Percentiles rank a stretch among this genome's conserved stretches.
These are phyloP conservation scores for Apoderus coryli DNA, from an alignment of 2,888 invertebrate species.

Conservation along the genomic window DNA sequence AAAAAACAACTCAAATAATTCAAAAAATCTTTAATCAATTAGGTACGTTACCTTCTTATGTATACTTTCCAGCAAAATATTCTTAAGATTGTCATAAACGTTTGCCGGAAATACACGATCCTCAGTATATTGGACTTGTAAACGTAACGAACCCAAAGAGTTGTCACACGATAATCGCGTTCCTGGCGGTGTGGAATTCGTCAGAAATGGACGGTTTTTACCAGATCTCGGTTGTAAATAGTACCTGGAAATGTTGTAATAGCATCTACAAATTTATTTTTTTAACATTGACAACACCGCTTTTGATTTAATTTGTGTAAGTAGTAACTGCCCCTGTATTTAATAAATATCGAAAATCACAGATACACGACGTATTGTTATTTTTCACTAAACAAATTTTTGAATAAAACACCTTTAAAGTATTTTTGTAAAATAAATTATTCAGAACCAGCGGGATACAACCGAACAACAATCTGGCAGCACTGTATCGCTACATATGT, in stretches of 20 bases:
- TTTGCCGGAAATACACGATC: slow-evolving; percentile 78
- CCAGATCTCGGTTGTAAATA: slow-evolving; percentile 56
- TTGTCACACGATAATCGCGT: slow-evolving; percentile 51
- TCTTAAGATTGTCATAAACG: slow-evolving; percentile 64
- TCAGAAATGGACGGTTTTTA: slow-evolving; percentile 41
- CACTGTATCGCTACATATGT: too few species aligned
- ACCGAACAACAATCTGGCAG: too few species aligned
- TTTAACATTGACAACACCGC: neutral
- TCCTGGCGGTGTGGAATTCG: slow-evolving; percentile 61
- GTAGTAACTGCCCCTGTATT: too few species aligned
- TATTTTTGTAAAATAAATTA: too few species aligned
- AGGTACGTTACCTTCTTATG: slow-evolving; percentile 41
- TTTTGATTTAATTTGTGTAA: too few species aligned
- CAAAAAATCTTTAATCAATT: neutral
- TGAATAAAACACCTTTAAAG: too few species aligned
- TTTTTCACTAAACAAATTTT: too few species aligned
- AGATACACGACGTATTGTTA: too few species aligned
- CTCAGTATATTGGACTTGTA: slow-evolving; percentile 76
- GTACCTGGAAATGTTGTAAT: slow-evolving; percentile 48
- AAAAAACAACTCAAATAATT: slow-evolving; percentile 6
- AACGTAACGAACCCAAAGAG: slow-evolving; percentile 66
- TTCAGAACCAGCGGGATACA: too few species aligned
- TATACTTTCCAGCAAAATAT: slow-evolving; percentile 59
- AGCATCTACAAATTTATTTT: neutral
- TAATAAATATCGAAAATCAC: too few species aligned